These are phyloP conservation scores for Theonella swinhoei DNA, from an alignment of 37 sponge, comb jelly and placozoan genomes.

Conservation along the genomic window DNA sequence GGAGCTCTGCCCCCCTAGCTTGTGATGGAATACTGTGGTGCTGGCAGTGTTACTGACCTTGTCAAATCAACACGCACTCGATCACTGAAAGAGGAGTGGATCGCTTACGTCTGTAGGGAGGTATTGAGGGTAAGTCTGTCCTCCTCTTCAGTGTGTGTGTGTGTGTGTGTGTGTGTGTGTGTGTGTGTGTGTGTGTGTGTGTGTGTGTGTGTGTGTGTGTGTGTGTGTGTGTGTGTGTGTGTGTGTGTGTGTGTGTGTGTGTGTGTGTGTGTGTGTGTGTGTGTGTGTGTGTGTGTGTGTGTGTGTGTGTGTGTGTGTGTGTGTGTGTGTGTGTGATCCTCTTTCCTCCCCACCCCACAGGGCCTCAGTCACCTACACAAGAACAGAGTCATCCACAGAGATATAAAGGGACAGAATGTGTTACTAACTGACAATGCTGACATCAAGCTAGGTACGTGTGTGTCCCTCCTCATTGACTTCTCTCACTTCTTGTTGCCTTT, in stretches of 20 bases:
- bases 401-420: conserved; percentile 98
- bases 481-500: background rate
- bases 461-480: background rate
- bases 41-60: conserved; percentile 95
- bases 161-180: background rate
- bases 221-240: background rate
- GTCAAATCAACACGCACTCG: conserved; percentile 82
- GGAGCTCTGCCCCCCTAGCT: conserved; percentile 40
- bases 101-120: conserved; percentile 92
- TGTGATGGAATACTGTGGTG: conserved; percentile 99
- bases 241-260: too few species aligned
- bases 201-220: background rate
- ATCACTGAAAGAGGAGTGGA: conserved; percentile 95
- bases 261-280: too few species aligned
- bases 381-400: conserved; percentile 96
- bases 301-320: too few species aligned
- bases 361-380: conserved; percentile 95
- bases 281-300: too few species aligned
- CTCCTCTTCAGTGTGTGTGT: background rate
- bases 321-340: too few species aligned
- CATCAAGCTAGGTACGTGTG: conserved; percentile 83
- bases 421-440: conserved; percentile 98
- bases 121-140: conserved; percentile 74
- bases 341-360: too few species aligned
- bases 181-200: too few species aligned